Base-by-base conservation (phyloP, 1,140 invertebrate species). In the Drosophila sturtevanti region DNA sequence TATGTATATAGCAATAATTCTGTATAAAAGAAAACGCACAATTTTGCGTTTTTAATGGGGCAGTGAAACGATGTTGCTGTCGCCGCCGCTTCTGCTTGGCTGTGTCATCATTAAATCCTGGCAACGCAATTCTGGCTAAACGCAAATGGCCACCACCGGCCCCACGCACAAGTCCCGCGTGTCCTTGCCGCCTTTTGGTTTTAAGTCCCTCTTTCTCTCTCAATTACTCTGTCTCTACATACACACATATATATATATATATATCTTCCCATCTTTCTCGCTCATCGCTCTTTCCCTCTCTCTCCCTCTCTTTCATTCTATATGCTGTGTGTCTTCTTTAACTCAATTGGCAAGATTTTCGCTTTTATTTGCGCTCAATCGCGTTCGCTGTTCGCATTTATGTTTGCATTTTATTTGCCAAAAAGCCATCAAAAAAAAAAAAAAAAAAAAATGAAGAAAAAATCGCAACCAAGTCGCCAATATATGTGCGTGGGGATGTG, bases 281-380 rank as follows among this genome's bases (percentile, higher is more conserved):
- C 37, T 10, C 3, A 41, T 4, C 4, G 3, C 21, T 34, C 51
- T n/a, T 34, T 4, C 6, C 41, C 10, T 10, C 7, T 12, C 24
- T 37, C n/a, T 37, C 14, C 44, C 12, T 44, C n/a, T 12, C 12
- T 34, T 55, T n/a, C n/a, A n/a, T n/a, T n/a, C 24, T 22, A 31
- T 38, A 4, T 51, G 48, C 48, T 12, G 48, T 60, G 62, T 75
- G 55, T 75, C 72, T 75, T 56, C 71, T 80, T 79, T 68, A 64
- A 60, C 77, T 69, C 77, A 80, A 80, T 84, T 84, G 80, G 76
- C 77, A 64, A 76, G 80, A 82, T 85, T 84, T 85, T 77, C 69
- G 65, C 81, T 77, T 85, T 85, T 84, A 86, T 84, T 84, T 82
- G 76, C 61, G 73, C 80, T 82, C 79, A 82, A 79, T 81, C 73